phyloP scores from a whole-genome alignment of 2,888 invertebrate species.

The Temnothorax rugatulus region DNA sequence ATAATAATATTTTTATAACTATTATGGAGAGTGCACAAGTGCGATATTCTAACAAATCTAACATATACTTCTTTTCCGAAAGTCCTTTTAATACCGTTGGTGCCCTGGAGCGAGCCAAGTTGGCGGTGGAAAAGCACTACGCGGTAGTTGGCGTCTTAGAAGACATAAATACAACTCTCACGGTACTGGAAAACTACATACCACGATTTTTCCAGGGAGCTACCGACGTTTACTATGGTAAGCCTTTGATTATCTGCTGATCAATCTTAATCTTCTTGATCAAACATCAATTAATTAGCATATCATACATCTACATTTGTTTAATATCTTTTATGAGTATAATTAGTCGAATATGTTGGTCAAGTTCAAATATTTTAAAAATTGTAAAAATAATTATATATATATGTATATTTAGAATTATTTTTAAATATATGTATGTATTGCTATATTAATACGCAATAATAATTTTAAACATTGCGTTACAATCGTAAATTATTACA shows the following conservation, averaged over 20 bases:
- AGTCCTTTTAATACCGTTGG: constrained; percentile 95
- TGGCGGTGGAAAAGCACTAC: constrained; percentile 94
- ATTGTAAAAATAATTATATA: constrained; percentile 10
- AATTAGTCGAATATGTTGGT: background rate
- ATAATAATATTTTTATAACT: background rate
- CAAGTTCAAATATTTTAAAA: background rate
- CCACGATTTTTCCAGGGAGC: constrained; percentile 95
- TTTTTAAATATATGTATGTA: background rate
- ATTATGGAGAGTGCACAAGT: background rate
- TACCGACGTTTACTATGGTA: constrained; percentile 93
- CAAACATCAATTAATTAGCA: background rate
- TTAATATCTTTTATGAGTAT: background rate
- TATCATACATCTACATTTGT: background rate
- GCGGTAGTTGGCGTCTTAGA: constrained; percentile 96
- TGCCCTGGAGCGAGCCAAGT: constrained; percentile 94
- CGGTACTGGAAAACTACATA: constrained; percentile 94
- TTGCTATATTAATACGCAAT: background rate
- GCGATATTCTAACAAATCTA: background rate
- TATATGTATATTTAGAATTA: background rate
- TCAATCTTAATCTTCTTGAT: background rate
- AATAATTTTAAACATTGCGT: background rate
- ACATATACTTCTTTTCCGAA: constrained; percentile 61
- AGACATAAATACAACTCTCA: constrained; percentile 94
- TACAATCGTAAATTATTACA: background rate
- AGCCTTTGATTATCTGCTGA: constrained; percentile 77